These are phyloP conservation scores for Acrobasis consociella DNA, from an alignment of 2,888 invertebrate genomes.

Conservation along the genomic window DNA sequence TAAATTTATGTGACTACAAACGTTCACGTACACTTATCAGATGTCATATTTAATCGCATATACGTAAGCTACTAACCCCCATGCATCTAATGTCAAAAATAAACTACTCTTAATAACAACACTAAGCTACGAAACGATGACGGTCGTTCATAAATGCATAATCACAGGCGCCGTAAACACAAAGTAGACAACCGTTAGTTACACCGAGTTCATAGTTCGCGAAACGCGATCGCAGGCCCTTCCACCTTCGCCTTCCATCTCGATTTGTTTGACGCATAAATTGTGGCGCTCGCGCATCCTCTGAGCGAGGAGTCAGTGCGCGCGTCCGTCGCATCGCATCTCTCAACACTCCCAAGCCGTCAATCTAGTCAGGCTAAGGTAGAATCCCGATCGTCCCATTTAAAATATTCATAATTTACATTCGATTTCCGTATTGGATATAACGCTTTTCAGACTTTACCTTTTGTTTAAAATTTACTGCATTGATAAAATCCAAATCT, in stretches of 20 bases:
- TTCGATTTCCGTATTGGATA: too few relatives aligned
- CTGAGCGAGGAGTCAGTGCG: slow-evolving; percentile 1
- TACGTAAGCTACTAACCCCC: too few relatives aligned
- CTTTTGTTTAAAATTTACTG: too few relatives aligned
- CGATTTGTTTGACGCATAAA: slow-evolving; percentile 51
- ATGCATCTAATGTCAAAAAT: slow-evolving; percentile 2
- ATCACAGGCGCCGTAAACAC: slow-evolving; percentile 13
- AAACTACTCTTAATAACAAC: neutral
- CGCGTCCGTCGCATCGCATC: slow-evolving; percentile 3
- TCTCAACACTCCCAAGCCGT: slow-evolving; percentile 25
- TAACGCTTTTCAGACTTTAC: too few relatives aligned
- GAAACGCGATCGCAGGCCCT: slow-evolving; percentile 44
- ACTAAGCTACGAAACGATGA: neutral
- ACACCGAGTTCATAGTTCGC: slow-evolving; percentile 41
- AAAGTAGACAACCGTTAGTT: slow-evolving; percentile 28
- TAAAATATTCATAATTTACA: neutral
- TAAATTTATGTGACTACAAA: too few relatives aligned
- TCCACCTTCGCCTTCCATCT: slow-evolving; percentile 35
- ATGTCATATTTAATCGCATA: too few relatives aligned
- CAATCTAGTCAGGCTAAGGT: slow-evolving; percentile 24
- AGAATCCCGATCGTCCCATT: neutral
- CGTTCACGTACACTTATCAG: too few relatives aligned
- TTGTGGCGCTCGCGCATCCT: slow-evolving; percentile 46
- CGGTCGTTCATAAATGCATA: slow-evolving; percentile 9
- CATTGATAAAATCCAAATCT: too few relatives aligned